These are phyloP conservation scores for Microctonus hyperodae DNA, from an alignment of 2,888 invertebrate genomes.

Conservation along the genomic window DNA sequence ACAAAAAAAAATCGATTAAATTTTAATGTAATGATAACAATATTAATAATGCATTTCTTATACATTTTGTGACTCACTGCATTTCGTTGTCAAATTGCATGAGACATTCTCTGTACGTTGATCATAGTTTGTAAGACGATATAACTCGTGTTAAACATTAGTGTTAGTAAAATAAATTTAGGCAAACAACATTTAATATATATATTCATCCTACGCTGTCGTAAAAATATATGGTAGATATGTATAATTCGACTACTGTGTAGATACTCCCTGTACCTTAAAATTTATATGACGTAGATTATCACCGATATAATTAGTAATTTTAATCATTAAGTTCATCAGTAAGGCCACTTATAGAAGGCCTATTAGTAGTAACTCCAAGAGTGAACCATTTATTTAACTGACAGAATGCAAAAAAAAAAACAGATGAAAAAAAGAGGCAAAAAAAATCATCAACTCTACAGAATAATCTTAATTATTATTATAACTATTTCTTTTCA, in stretches of 20 bases:
- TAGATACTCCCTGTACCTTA: conserved; percentile 61
- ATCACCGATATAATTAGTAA: conserved; percentile 40
- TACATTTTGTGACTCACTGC: conserved; percentile 45
- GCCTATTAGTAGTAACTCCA: conserved; percentile 32
- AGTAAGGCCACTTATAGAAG: conserved; percentile 29
- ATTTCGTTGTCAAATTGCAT: conserved; percentile 41
- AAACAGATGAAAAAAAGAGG: not conserved
- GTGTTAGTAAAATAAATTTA: conserved; percentile 35
- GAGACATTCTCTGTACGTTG: conserved; percentile 41
- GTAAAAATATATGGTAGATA: conserved; percentile 39
- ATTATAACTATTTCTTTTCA: conserved; percentile 1
- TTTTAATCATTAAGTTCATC: conserved; percentile 34
- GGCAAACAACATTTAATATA: conserved; percentile 28
- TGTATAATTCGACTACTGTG: conserved; percentile 45
- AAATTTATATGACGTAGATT: conserved; percentile 56
- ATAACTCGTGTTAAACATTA: conserved; percentile 47
- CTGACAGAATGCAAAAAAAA: conserved; percentile 5
- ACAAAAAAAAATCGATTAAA: not conserved
- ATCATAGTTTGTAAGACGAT: conserved; percentile 48
- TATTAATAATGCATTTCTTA: not conserved
- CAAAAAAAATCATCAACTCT: not conserved
- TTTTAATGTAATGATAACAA: not conserved
- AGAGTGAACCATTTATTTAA: conserved; percentile 13
- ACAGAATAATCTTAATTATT: conserved; percentile 22
- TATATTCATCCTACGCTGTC: conserved; percentile 41